Conservation (phyloP, 2,113 vertebrate species). For the Helogale parvula region DNA sequence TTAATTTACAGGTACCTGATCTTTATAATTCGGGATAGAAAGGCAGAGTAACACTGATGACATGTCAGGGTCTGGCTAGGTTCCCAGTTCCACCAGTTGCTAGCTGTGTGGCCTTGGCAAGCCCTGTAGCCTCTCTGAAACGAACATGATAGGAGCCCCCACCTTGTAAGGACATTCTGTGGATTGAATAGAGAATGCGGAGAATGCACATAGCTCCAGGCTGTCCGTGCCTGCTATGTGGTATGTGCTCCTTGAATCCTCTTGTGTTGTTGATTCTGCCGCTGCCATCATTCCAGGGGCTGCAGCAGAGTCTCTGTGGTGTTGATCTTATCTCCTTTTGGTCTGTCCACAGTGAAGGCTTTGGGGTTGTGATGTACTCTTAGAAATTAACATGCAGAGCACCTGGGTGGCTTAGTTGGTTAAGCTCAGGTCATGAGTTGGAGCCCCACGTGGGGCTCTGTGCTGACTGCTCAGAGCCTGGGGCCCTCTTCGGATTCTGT, state of each 20-base stretch:
- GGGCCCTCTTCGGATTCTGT: too few species aligned
- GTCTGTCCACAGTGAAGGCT: too few species aligned
- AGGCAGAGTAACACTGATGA: not conserved
- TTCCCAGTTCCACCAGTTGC: not conserved
- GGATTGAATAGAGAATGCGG: not conserved
- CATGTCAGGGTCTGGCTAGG: not conserved
- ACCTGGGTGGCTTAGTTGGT: too few species aligned
- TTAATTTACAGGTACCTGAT: constrained; percentile 14
- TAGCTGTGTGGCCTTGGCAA: not conserved
- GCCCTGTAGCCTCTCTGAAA: not conserved
- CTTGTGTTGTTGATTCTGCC: not conserved
- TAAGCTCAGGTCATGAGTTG: too few species aligned
- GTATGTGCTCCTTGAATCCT: not conserved
- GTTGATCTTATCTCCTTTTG: not conserved
- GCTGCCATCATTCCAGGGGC: not conserved
- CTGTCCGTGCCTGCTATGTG: not conserved
- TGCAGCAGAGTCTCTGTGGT: not conserved
- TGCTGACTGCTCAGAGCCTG: too few species aligned
- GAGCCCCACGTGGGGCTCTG: too few species aligned
- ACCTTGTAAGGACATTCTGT: not conserved
- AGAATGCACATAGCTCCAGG: not conserved
- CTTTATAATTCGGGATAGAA: not conserved
- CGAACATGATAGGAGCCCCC: not conserved
- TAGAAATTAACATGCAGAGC: not conserved
- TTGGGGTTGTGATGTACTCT: rapidly evolving